These are phyloP conservation scores for Neogobius melanostomus DNA, from an alignment of 2,113 vertebrate species.

Conservation along the genomic window DNA sequence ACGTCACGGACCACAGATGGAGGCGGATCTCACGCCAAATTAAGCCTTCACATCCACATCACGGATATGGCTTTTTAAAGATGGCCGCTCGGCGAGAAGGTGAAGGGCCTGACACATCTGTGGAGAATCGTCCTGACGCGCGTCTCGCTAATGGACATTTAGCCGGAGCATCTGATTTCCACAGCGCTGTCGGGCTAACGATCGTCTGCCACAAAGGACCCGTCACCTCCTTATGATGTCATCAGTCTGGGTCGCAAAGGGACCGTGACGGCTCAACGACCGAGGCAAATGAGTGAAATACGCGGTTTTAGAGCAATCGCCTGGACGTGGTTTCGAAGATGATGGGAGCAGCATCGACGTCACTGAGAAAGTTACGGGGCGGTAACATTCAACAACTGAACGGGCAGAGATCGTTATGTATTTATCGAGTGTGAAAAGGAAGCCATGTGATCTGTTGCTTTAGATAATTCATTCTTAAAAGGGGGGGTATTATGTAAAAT, in stretches of 20 bases:
- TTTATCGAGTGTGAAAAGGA: too few relatives aligned
- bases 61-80: slow-evolving; percentile 39
- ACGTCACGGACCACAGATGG: slow-evolving; percentile 60
- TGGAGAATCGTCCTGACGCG: slow-evolving; percentile 33
- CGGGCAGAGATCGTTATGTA: too few relatives aligned
- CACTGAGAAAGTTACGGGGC: background rate
- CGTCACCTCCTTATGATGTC: slow-evolving; percentile 3
- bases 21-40: slow-evolving; percentile 56
- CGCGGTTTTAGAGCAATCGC: too few relatives aligned
- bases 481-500: too few relatives aligned
- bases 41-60: slow-evolving; percentile 29
- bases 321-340: too few relatives aligned
- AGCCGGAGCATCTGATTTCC: slow-evolving; percentile 12
- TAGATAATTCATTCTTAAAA: too few relatives aligned
- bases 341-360: background rate
- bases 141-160: slow-evolving; percentile 40
- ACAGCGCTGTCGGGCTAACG: background rate
- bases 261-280: background rate
- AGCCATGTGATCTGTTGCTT: too few relatives aligned
- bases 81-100: slow-evolving; percentile 31
- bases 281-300: too few relatives aligned
- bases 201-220: background rate
- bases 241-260: background rate
- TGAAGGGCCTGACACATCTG: slow-evolving; percentile 43
- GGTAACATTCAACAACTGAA: too few relatives aligned